Conservation (phyloP, 1,140 invertebrate genomes). For the Cotesia vestalis region DNA sequence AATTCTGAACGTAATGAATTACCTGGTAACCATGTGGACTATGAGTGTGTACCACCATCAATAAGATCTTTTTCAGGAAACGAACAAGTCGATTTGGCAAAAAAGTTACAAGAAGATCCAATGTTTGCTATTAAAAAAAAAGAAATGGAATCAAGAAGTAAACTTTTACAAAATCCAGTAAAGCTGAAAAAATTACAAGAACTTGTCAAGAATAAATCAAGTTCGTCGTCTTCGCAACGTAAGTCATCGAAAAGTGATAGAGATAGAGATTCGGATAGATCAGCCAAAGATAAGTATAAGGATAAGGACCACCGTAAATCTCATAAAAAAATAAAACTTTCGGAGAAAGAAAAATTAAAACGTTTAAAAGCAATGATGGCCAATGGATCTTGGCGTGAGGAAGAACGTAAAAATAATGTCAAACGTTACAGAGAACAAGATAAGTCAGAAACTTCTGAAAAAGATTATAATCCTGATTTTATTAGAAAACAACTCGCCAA, state of each 20-base stretch:
- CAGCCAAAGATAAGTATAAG: conserved; percentile 49
- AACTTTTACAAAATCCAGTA: conserved; percentile 89
- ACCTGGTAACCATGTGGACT: conserved; percentile 75
- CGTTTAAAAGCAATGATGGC: conserved; percentile 80
- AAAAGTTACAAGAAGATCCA: conserved; percentile 91
- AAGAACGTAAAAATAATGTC: conserved; percentile 72
- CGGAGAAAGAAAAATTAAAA: conserved; percentile 59
- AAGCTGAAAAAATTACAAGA: conserved; percentile 85
- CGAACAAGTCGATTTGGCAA: conserved; percentile 80
- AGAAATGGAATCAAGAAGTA: conserved; percentile 82
- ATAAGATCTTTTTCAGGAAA: conserved; percentile 71
- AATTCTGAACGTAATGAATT: conserved; percentile 61
- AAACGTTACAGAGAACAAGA: conserved; percentile 73
- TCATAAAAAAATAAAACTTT: conserved; percentile 46
- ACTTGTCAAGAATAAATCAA: conserved; percentile 70
- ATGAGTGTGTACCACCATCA: conserved; percentile 80
- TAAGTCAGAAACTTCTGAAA: conserved; percentile 68
- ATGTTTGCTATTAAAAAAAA: conserved; percentile 84
- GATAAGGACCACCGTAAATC: conserved; percentile 53
- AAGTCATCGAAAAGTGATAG: conserved; percentile 58
- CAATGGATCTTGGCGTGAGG: conserved; percentile 78
- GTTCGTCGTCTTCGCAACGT: conserved; percentile 5
- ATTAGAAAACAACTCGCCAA: conserved; percentile 75
- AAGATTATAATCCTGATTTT: conserved; percentile 66
- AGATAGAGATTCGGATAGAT: conserved; percentile 60